Base-by-base conservation (phyloP, 1,140 invertebrate species). In the Ooceraea biroi region DNA sequence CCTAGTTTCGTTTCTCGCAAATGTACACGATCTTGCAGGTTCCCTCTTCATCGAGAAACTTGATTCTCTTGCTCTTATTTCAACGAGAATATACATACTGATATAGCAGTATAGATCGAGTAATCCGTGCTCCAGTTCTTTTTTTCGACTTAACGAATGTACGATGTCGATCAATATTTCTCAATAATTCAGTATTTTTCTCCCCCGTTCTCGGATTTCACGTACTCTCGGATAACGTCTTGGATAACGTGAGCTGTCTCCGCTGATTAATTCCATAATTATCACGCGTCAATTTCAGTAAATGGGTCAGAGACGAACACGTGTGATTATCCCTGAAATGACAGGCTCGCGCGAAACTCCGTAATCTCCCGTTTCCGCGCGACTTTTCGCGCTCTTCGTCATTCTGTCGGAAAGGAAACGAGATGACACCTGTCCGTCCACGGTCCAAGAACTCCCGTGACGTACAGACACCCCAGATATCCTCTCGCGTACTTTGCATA, bases 401-500 rank as follows among this genome's bases (percentile, higher is more conserved):
- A 48, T 4, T 48, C 60, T 63, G 57, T 7, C 36, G 36, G 7
- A 36, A 73, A 27, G 25, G 10, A 57, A 63, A 3, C 14, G 48
- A 19, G 25, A 76, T 61, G 22, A 36, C 73, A 68, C n/a, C 74
- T 77, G 74, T 66, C n/a, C 61, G 48, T 66, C 7, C 60, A n/a
- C 48, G 61, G n/a, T n/a, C n/a, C n/a, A 68, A 14, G 41, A 77
- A 77, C 50, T 52, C 46, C n/a, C n/a, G n/a, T n/a, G 44, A 19
- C 74, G 27, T 52, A n/a, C n/a, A 30, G 61, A 36, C 41, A 48
- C 48, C 61, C 41, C 14, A 63, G 41, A 74, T 22, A 55, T 46
- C 74, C 27, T 3, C 73, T 89, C 69, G 86, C 83, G 86, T 36
- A 88, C 44, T 36, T 36, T 3, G 30, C 60, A 61, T 82, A 82